These are phyloP conservation scores for Augochlorella aurata DNA, from an alignment of 2,888 invertebrate genomes.

Conservation along the genomic window DNA sequence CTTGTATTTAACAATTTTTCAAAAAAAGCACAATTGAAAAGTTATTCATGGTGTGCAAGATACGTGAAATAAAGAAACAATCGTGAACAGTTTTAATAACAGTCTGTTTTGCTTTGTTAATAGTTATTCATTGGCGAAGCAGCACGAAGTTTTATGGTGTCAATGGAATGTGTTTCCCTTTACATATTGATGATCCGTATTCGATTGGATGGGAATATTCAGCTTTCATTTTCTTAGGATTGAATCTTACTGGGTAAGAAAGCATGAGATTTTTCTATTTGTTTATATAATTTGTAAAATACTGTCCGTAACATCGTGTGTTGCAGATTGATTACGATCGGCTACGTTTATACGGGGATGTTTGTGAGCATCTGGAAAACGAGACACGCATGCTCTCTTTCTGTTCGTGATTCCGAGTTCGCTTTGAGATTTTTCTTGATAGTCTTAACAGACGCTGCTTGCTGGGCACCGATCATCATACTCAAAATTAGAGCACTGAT, in stretches of 20 bases:
- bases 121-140: constrained; percentile 84
- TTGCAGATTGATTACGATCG: constrained; percentile 84
- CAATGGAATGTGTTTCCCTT: constrained; percentile 87
- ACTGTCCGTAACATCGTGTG: background rate
- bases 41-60: no score
- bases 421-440: constrained; percentile 88
- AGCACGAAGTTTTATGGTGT: constrained; percentile 86
- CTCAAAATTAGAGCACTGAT: constrained; percentile 85
- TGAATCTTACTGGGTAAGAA: constrained; percentile 84
- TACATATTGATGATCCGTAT: constrained; percentile 87
- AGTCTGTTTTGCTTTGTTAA: constrained; percentile 36
- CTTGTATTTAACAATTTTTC: no score
- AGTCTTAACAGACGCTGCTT: constrained; percentile 87
- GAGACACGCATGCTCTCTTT: constrained; percentile 84
- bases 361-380: constrained; percentile 86
- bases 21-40: no score
- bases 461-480: constrained; percentile 88
- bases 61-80: background rate
- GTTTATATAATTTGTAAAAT: background rate
- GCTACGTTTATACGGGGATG: constrained; percentile 85
- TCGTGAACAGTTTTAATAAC: background rate
- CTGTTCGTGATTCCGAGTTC: constrained; percentile 86
- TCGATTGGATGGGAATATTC: constrained; percentile 88
- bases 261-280: background rate
- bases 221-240: constrained; percentile 86